These are phyloP conservation scores for Melanotaenia boesemani DNA, from an alignment of 2,797 vertebrate genomes.

Conservation along the genomic window DNA sequence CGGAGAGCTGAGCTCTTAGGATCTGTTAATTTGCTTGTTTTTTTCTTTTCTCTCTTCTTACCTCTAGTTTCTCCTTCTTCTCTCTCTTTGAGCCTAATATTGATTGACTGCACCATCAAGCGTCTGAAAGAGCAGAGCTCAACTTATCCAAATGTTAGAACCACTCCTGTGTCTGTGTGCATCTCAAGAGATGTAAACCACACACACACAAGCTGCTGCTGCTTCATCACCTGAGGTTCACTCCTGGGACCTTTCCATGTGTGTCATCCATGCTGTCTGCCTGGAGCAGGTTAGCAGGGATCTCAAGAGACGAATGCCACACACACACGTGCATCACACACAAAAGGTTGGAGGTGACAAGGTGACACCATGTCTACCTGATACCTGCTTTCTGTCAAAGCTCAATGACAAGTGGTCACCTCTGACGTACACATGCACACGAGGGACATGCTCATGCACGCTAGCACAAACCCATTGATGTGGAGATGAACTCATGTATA, in stretches of 20 bases:
- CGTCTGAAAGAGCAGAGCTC: constrained; percentile 46
- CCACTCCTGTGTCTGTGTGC: constrained; percentile 13
- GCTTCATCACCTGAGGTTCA: constrained; percentile 67
- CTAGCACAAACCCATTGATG: constrained; percentile 4
- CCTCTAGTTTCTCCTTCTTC: not conserved
- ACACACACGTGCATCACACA: constrained; percentile 24
- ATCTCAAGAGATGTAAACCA: constrained; percentile 62
- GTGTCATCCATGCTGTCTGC: constrained; percentile 64
- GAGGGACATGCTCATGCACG: constrained; percentile 18
- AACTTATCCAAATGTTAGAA: constrained; percentile 47
- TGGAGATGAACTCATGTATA: constrained; percentile 2
- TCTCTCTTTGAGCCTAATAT: constrained; percentile 45
- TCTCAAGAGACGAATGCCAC: constrained; percentile 55
- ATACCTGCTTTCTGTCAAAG: constrained; percentile 73
- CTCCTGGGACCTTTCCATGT: constrained; percentile 59
- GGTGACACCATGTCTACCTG: constrained; percentile 68
- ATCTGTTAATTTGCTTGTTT: not conserved
- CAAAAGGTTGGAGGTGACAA: constrained; percentile 67
- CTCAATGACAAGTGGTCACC: constrained; percentile 69
- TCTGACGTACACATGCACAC: constrained; percentile 40
- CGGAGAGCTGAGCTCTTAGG: not conserved
- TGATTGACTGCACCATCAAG: constrained; percentile 50
- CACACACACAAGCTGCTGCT: constrained; percentile 22
- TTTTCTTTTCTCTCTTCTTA: not conserved
- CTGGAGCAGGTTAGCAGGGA: constrained; percentile 40